Base-by-base conservation (phyloP, 2,113 vertebrate genomes). In the Phaethon lepturus region DNA sequence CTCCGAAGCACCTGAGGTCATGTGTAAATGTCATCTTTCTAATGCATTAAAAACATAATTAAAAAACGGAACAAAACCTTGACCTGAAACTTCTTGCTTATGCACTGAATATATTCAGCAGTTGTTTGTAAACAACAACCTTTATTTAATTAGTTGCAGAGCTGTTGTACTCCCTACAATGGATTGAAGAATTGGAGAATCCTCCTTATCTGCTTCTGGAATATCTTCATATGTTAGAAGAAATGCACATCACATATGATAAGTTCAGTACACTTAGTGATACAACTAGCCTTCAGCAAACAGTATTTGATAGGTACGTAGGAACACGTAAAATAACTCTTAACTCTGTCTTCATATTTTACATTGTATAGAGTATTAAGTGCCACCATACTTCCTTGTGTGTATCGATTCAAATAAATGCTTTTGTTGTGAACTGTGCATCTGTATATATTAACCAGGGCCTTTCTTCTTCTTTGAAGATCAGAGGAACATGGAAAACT, bases 141-240 rank as follows among this genome's bases (percentile, higher is more conserved):
- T 66, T 23, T 92, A 25, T 64, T 95, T 93, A 58, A 25, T 91
- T 97, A 99, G 99, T 98, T 97, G 98, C 98, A 97, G 99, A 99
- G 74, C 95, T 99, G 58, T 97, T 99, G 23, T 99, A 99, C 83
- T 98, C 99, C 0, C 96, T 99, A 88, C 99, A 99, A 97, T 99
- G 99, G 99, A 99, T 99, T 98, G 98, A 99, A 94, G 99, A 99
- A 96, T 92, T 99, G 40, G 98, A 98, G 64, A 98, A 96, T 73
- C 97, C 97, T 29, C 98, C 99, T 22, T 2, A 59, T 9, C 49
- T 97, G 19, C 97, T 99, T 69, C 95, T 97, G 29, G 98, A 98
- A 22, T 99, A 98, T 95, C 94, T 97, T 96, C 97, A 83, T 47
- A 98, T 99, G 96, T 98, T 99, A 62, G 97, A 98, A 78, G 98